Evolutionary conservation across 2,797 vertebrate species (phyloP).

Genomic region (Calcarius lapponicus): DNA sequence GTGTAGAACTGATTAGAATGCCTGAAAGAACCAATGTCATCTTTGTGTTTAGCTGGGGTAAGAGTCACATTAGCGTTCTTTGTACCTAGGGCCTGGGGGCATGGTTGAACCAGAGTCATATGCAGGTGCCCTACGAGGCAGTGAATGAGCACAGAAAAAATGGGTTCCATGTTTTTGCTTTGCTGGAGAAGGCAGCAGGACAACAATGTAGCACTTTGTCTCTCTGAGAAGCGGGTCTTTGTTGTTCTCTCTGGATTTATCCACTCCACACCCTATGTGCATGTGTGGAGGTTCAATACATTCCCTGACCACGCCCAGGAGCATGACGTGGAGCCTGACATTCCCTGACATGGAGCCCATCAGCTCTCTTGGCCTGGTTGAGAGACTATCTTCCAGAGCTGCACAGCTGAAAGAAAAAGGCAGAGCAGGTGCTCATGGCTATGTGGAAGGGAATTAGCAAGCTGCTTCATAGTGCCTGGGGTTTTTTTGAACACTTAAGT

Average conservation of each 20-base stretch:
- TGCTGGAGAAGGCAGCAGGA: not conserved
- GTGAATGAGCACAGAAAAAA: not conserved
- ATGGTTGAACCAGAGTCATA: not conserved
- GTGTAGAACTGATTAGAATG: not conserved
- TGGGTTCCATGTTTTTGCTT: not conserved
- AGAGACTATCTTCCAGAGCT: not conserved
- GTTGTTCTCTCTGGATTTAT: not conserved
- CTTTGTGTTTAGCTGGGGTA: not conserved
- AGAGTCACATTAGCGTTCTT: rapidly evolving
- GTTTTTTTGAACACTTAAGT: not conserved
- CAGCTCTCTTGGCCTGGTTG: not conserved
- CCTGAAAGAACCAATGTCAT: not conserved
- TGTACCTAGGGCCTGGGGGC: not conserved
- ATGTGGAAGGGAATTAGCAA: not conserved
- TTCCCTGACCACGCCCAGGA: not conserved
- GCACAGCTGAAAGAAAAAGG: not conserved
- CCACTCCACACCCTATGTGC: rapidly evolving
- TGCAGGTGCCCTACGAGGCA: not conserved
- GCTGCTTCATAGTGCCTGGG: not conserved
- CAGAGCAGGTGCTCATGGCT: rapidly evolving
- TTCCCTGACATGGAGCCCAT: not conserved
- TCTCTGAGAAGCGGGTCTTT: not conserved
- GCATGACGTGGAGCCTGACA: no score
- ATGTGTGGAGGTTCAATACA: not conserved
- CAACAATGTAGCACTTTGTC: rapidly evolving